Percentiles rank a stretch among this genome's conserved stretches.
These are phyloP conservation scores for Probosciger aterrimus DNA, from an alignment of 2,113 vertebrate genomes.

Conservation along the genomic window DNA sequence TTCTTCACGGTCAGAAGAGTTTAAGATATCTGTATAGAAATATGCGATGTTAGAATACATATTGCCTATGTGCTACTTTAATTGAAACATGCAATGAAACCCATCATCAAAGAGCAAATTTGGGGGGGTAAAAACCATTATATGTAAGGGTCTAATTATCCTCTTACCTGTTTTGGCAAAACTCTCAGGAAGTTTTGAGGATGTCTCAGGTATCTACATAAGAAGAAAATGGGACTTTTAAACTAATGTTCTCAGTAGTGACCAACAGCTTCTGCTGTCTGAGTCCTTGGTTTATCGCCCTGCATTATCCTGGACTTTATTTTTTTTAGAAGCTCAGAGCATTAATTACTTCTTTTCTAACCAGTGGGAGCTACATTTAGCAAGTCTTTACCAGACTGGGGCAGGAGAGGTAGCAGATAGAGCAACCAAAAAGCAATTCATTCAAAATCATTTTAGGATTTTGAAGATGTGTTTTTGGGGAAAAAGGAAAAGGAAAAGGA, in stretches of 20 bases:
- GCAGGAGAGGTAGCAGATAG: neutral
- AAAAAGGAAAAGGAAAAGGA: fast-evolving
- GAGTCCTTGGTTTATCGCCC: neutral
- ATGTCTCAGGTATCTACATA: neutral
- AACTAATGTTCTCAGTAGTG: neutral
- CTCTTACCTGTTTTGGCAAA: neutral
- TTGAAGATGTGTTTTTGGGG: neutral
- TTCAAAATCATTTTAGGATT: neutral
- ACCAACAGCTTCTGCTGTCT: neutral
- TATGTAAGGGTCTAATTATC: neutral
- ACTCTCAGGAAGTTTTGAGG: neutral
- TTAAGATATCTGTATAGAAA: neutral
- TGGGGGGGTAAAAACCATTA: neutral
- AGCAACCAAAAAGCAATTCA: neutral
- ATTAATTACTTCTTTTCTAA: neutral
- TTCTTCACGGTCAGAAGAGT: neutral
- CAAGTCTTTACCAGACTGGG: neutral
- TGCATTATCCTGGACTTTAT: neutral
- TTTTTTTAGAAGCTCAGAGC: neutral
- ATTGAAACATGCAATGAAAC: neutral
- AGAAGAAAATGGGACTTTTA: neutral
- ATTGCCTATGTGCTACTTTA: neutral
- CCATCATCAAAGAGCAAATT: neutral
- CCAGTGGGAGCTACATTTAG: neutral
- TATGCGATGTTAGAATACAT: neutral